These are phyloP conservation scores for Euwallacea fornicatus DNA, from an alignment of 1,140 invertebrate genomes.

Conservation along the genomic window DNA sequence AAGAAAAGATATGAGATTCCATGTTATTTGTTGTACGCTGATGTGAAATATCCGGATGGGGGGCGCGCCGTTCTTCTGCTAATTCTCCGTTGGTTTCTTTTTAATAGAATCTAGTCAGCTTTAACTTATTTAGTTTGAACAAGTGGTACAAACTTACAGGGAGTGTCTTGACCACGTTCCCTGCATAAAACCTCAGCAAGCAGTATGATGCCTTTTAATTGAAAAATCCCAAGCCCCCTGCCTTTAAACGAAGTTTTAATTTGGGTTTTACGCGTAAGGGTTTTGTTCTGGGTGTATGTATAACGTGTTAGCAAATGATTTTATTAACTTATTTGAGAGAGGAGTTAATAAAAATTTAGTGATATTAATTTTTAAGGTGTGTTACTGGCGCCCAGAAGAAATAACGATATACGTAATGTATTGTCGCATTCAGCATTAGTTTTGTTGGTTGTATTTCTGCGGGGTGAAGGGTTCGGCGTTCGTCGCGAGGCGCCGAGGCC, in stretches of 20 bases:
- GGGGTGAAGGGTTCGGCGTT: no score
- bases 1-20: no score
- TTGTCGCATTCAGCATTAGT: neutral
- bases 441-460: neutral
- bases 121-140: conserved; percentile 11
- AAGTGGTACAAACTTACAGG: conserved; percentile 4
- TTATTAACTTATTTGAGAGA: conserved; percentile 33
- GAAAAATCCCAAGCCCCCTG: no score
- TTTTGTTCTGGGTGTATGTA: conserved; percentile 21
- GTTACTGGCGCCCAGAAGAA: conserved; percentile 29
- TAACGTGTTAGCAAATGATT: conserved; percentile 28
- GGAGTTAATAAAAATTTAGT: conserved; percentile 35
- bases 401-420: neutral
- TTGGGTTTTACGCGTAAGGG: conserved; percentile 5
- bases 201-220: no score
- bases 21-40: no score
- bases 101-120: conserved; percentile 25
- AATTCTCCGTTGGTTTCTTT: neutral
- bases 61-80: no score
- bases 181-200: no score
- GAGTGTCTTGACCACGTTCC: no score
- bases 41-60: no score
- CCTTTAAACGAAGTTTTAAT: no score
- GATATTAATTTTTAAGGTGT: conserved; percentile 36
- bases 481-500: neutral